Base-by-base conservation (phyloP, 1,140 invertebrate genomes). In the Mizuhopecten yessoensis region DNA sequence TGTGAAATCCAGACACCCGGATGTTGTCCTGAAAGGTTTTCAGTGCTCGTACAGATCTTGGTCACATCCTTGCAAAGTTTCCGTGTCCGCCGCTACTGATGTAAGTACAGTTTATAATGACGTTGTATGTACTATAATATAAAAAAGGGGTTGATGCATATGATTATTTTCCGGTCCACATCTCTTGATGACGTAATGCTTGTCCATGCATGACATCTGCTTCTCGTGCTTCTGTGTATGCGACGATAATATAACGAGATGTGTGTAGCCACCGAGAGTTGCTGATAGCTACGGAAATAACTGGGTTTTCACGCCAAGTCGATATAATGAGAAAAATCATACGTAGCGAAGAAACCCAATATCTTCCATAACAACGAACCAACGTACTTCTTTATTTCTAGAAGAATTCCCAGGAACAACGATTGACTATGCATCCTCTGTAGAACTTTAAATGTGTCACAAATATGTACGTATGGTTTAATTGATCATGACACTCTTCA, bases 341-440 rank as follows among this genome's bases (percentile, higher is more conserved):
- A 75, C 57, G 29, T 75, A n/a, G 57, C 57, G 57, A 75, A 75
- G 57, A 75, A 75, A 75, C 57, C 57, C 57, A 75, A 75, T 75
- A 75, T n/a, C 2, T 75, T 29, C 57, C 57, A n/a, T 13, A 75
- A 29, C 57, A 75, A 29, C 0, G 57, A 75, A 29, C 57, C n/a
- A 75, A 75, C 23, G n/a, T 17, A 75, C 57, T n/a, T 75, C 57
- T 5, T 29, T 3, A 11, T 29, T 49, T 13, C 57, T 5, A 7
- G n/a, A 75, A 29, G 2, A 7, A 11, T 75, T 29, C n/a, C 57
- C n/a, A 0, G 23, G 23, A 29, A n/a, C n/a, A 29, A 75, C 57
- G 11, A 29, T 75, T 29, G 45, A 2, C 3, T 75, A n/a, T 29
- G n/a, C 57, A 75, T 75, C 23, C 42, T 17, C 9, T 20, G 36